These are phyloP conservation scores for Phytoseiulus persimilis DNA, from an alignment of 2,888 invertebrate genomes.

Conservation along the genomic window DNA sequence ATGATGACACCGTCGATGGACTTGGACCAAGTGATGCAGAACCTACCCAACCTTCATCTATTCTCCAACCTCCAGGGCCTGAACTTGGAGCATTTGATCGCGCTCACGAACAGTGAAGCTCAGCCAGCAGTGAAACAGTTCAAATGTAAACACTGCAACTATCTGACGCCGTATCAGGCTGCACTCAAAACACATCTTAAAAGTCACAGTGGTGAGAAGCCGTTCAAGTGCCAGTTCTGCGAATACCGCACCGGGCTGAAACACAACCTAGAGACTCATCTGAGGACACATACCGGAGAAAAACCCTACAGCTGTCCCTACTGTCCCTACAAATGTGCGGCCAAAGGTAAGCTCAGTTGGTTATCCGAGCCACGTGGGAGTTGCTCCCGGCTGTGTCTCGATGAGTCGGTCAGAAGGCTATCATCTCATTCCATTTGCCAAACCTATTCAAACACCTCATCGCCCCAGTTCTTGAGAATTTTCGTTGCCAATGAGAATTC, in stretches of 20 bases:
- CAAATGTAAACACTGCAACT: conserved; percentile 31
- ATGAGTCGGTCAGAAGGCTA: neutral
- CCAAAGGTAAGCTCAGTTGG: conserved; percentile 8
- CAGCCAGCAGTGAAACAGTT: conserved; percentile 23
- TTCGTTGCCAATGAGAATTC: no score
- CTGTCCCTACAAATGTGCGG: conserved; percentile 35
- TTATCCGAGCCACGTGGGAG: neutral
- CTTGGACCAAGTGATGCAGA: conserved; percentile 29
- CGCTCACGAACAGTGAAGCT: conserved; percentile 11
- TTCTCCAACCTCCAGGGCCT: conserved; percentile 12
- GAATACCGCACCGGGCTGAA: conserved; percentile 23
- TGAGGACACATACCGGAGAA: conserved; percentile 33
- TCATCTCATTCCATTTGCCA: no score
- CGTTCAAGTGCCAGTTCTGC: conserved; percentile 31
- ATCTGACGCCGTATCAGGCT: conserved; percentile 12
- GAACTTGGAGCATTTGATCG: conserved; percentile 13
- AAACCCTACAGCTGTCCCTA: conserved; percentile 36
- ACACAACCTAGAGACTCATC: conserved; percentile 34
- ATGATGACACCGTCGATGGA: neutral
- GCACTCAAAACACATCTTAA: conserved; percentile 20
- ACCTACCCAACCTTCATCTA: conserved; percentile 1
- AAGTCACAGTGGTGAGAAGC: conserved; percentile 38
- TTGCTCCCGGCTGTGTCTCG: neutral
- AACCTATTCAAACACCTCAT: no score
- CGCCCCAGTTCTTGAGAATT: no score